Evolutionary conservation across 2,113 vertebrate genomes (phyloP).

Genomic region (Piprites chloris): DNA sequence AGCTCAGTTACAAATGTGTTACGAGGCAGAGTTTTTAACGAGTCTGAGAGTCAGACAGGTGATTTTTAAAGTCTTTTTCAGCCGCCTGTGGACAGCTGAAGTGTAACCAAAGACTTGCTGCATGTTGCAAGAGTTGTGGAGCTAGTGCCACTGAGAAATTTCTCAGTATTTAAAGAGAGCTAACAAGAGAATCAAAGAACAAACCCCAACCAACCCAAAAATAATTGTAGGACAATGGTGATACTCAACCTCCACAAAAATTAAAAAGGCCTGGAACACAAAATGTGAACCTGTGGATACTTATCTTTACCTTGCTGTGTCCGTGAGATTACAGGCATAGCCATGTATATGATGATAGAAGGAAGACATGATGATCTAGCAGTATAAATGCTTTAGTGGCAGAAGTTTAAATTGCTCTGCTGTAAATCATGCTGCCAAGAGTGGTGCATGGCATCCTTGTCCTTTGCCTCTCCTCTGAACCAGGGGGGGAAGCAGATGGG

Average conservation of each 20-base stretch:
- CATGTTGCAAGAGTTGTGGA: neutral
- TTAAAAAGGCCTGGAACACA: neutral
- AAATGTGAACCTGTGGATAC: neutral
- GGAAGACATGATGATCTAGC: neutral
- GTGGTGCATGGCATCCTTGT: neutral
- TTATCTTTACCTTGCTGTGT: neutral
- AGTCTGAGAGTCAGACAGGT: neutral
- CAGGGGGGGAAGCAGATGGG: conserved; percentile 27
- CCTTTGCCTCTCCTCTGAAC: conserved; percentile 30
- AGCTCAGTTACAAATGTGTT: neutral
- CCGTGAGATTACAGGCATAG: neutral
- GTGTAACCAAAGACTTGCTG: neutral
- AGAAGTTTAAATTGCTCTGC: neutral
- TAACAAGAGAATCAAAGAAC: neutral
- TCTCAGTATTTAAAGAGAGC: neutral
- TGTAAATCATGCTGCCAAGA: neutral
- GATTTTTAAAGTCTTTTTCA: neutral
- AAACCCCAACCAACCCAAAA: neutral
- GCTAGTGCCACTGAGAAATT: neutral
- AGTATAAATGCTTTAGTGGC: neutral
- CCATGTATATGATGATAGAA: neutral
- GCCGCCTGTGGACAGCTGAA: neutral
- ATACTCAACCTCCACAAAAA: neutral
- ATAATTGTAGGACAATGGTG: neutral
- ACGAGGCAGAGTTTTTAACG: neutral